Evolutionary conservation across 2,113 vertebrate genomes (phyloP).

Genomic region (Chaenocephalus aceratus): DNA sequence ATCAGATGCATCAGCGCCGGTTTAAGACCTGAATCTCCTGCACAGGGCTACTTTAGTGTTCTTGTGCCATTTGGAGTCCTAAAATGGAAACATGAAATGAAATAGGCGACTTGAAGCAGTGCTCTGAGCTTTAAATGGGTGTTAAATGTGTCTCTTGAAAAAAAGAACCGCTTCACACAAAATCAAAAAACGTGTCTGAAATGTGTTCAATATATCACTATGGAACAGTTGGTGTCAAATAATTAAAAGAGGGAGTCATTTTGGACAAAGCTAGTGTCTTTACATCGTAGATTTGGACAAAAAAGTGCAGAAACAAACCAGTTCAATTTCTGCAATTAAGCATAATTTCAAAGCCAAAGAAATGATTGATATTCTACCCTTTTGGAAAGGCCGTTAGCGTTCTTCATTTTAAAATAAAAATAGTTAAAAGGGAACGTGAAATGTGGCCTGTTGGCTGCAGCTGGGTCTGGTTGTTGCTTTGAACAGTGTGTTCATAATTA

Average conservation of each 20-base stretch:
- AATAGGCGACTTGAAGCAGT: background rate
- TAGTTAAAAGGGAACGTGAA: too few species aligned
- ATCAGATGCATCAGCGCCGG: slow-evolving; percentile 6
- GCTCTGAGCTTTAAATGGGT: background rate
- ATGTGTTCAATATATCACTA: too few species aligned
- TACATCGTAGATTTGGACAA: background rate
- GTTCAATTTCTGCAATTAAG: background rate
- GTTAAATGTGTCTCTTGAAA: too few species aligned
- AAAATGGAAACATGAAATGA: too few species aligned
- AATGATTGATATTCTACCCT: too few species aligned
- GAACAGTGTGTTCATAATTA: slow-evolving; percentile 1
- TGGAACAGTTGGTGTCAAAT: too few species aligned
- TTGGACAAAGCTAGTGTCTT: background rate
- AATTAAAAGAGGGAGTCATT: background rate
- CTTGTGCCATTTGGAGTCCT: slow-evolving; percentile 10
- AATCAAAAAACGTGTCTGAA: too few species aligned
- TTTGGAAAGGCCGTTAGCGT: too few species aligned
- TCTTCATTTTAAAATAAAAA: too few species aligned
- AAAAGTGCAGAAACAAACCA: slow-evolving; percentile 6
- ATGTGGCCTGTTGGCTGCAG: too few species aligned
- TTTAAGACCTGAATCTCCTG: background rate
- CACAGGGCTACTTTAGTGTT: background rate
- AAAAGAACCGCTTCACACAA: too few species aligned
- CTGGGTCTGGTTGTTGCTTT: background rate
- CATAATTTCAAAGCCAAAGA: background rate